phyloP scores from a whole-genome alignment of 2,113 vertebrate genomes.

The Dromiciops gliroides region DNA sequence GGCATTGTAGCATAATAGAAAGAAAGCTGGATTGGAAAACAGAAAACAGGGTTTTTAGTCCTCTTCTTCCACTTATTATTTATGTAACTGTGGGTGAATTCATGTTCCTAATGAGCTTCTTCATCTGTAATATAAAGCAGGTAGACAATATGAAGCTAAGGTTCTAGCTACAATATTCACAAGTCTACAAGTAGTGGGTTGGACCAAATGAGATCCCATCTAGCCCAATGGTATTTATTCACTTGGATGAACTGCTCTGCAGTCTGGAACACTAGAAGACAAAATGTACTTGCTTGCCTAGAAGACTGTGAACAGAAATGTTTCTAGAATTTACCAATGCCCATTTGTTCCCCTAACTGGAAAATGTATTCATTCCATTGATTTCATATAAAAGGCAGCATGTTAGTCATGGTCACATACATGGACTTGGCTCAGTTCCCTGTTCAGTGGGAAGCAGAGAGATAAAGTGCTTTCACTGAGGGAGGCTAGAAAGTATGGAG shows the following conservation, averaged over 20 bases:
- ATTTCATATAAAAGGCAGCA: neutral
- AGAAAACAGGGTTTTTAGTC: neutral
- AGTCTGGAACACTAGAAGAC: neutral
- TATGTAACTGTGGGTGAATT: neutral
- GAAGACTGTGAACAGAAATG: neutral
- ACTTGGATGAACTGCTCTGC: neutral
- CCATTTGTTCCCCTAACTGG: neutral
- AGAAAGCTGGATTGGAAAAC: neutral
- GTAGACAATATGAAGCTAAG: neutral
- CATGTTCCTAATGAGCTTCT: neutral
- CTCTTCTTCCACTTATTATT: neutral
- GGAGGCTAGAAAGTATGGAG: slow-evolving; percentile 5
- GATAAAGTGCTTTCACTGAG: slow-evolving; percentile 59
- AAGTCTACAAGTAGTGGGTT: neutral
- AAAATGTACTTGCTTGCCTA: neutral
- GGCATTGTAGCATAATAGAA: neutral
- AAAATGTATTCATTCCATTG: neutral
- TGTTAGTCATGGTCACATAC: neutral
- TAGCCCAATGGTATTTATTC: neutral
- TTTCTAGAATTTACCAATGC: neutral
- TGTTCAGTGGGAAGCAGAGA: slow-evolving; percentile 53
- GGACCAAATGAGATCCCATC: neutral
- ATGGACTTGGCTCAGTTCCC: slow-evolving; percentile 45
- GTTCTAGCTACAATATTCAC: neutral
- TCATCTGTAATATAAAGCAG: neutral